These are phyloP conservation scores for Diachasma alloeum DNA, from an alignment of 1,140 invertebrate species.

Conservation along the genomic window DNA sequence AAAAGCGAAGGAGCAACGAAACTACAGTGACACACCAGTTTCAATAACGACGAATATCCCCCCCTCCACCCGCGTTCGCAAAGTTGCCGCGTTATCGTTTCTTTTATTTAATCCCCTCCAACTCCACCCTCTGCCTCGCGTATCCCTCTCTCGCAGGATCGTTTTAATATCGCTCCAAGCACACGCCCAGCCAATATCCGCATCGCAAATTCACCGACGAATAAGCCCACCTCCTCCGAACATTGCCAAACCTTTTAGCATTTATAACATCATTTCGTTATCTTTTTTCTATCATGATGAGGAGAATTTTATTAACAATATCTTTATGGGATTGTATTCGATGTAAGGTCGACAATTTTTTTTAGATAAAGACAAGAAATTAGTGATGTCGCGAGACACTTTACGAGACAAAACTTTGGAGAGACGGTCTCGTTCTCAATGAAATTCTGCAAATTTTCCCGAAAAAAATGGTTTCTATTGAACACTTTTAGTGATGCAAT, in stretches of 20 bases:
- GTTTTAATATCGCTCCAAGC: slow-evolving; percentile 17
- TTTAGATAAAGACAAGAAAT: too few species aligned
- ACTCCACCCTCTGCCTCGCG: neutral
- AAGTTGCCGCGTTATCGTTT: slow-evolving; percentile 23
- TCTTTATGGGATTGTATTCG: too few species aligned
- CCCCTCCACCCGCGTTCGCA: neutral
- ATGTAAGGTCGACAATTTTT: too few species aligned
- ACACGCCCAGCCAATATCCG: neutral
- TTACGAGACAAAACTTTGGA: too few species aligned
- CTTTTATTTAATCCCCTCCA: slow-evolving; percentile 23
- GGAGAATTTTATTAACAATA: neutral
- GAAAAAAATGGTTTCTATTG: too few species aligned
- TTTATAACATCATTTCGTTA: neutral
- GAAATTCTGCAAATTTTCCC: too few species aligned
- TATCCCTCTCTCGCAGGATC: neutral
- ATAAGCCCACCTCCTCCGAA: neutral
- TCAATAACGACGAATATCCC: slow-evolving; percentile 30
- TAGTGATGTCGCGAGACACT: too few species aligned
- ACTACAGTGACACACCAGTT: slow-evolving; percentile 12
- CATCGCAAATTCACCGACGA: neutral
- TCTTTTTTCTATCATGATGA: neutral
- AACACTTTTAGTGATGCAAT: neutral
- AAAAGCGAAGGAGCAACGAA: neutral
- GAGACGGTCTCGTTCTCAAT: too few species aligned
- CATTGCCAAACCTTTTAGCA: neutral